Evolutionary conservation across 2,888 invertebrate genomes (phyloP), one percentile per base, ranked within the genome.

Genomic region (Acanthosoma haemorrhoidale): DNA sequence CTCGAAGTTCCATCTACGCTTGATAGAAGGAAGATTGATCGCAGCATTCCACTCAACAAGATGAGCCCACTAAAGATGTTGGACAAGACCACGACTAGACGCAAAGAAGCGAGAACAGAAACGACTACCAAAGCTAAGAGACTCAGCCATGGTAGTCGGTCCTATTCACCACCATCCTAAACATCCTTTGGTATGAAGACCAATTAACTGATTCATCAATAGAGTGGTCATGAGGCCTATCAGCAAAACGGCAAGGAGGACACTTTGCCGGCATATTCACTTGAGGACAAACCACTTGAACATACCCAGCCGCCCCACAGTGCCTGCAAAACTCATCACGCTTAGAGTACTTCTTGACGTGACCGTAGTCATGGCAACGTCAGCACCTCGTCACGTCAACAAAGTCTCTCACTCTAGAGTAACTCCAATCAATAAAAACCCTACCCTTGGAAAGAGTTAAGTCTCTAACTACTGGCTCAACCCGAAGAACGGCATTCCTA

Each of bases 351-450:
- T 67, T 68, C 8, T 34, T 71, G 68, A 2, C 71, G 36, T 75
- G 75, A 0, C 74, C 74, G 21, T 59, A 73, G 1, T n/a, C 16
- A 9, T 75, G 74, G 21, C 74, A 75, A 59, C 72, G 74, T 38
- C 57, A 75, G 61, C 76, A 76, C 34, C 72, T 63, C 1, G 74
- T 68, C 0, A 71, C 41, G 0, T 38, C 41, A 2, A 71, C 16
- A 25, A 51, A 73, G 64, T 75, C 75, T 5, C 57, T 31, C 0
- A 74, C 57, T 31, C 68, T 57, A 51, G 73, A 73, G 1, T 69
- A 70, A 5, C 38, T 31, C 73, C 72, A 75, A 4, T 68, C 72
- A 0, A 75, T 34, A 36, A 32, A 74, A 0, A 75, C 21, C 32
- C 69, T 71, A n/a, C 29, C 59, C 31, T 9, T 11, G 29, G n/a